Conservation (phyloP, 2,797 vertebrate species). For the Darevskia mixta region DNA sequence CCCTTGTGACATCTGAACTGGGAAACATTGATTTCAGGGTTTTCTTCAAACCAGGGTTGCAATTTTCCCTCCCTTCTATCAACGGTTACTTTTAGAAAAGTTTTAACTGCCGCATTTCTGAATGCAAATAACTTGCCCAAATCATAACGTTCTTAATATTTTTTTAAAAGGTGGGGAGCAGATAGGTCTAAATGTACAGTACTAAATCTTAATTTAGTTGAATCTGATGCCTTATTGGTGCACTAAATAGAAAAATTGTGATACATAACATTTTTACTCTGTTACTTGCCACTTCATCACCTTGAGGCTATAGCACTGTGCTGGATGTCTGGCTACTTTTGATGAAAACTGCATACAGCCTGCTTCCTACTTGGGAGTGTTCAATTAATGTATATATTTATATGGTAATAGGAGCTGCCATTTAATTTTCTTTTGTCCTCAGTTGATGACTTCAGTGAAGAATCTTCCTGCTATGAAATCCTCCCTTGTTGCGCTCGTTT, state of each 20-base stretch:
- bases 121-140: neutral
- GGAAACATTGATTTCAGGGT: neutral
- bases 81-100: neutral
- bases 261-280: neutral
- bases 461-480: conserved; percentile 97
- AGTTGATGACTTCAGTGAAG: conserved; percentile 95
- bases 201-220: neutral
- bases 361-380: no score
- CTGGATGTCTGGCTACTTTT: neutral
- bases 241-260: neutral
- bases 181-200: neutral
- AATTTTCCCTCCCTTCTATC: neutral
- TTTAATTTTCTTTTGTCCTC: conserved; percentile 61
- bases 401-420: neutral
- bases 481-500: conserved; percentile 96
- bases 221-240: neutral
- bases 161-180: neutral
- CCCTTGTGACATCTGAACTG: neutral
- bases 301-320: neutral
- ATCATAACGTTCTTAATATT: neutral
- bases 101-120: fast-evolving
- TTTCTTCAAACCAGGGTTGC: neutral
- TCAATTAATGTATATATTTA: neutral
- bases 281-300: neutral
- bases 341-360: neutral